phyloP scores from a whole-genome alignment of 2,888 invertebrate genomes.

The Danaus chrysippus region DNA sequence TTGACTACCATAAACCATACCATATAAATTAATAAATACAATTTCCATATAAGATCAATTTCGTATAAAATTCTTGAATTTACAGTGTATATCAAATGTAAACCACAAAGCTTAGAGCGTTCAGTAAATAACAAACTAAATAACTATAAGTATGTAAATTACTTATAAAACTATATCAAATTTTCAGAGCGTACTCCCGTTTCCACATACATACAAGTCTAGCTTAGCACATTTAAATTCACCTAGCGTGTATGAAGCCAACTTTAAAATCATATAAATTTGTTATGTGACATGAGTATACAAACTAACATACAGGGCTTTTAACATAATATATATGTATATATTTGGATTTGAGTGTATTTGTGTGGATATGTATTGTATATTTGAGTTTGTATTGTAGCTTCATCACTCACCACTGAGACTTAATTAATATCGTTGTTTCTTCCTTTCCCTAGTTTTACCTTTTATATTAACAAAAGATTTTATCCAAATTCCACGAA shows the following conservation, averaged over 20 bases:
- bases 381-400: no score
- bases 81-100: not conserved
- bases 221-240: slow-evolving; percentile 28
- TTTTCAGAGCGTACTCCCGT: slow-evolving; percentile 20
- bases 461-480: no score
- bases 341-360: no score
- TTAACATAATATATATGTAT: not conserved
- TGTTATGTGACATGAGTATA: not conserved
- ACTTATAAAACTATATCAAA: slow-evolving; percentile 32
- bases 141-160: slow-evolving; percentile 29
- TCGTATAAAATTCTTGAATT: no score
- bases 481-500: no score
- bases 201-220: slow-evolving; percentile 8
- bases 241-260: slow-evolving; percentile 26
- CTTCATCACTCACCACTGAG: no score
- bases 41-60: no score
- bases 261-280: slow-evolving; percentile 17
- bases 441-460: no score
- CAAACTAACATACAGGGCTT: not conserved
- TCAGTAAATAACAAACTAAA: slow-evolving; percentile 5
- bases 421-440: no score
- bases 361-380: no score
- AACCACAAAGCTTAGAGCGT: not conserved
- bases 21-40: no score
- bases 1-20: no score